Evolutionary conservation across 1,140 invertebrate genomes (phyloP).

Genomic region (Armadillidium nasatum): DNA sequence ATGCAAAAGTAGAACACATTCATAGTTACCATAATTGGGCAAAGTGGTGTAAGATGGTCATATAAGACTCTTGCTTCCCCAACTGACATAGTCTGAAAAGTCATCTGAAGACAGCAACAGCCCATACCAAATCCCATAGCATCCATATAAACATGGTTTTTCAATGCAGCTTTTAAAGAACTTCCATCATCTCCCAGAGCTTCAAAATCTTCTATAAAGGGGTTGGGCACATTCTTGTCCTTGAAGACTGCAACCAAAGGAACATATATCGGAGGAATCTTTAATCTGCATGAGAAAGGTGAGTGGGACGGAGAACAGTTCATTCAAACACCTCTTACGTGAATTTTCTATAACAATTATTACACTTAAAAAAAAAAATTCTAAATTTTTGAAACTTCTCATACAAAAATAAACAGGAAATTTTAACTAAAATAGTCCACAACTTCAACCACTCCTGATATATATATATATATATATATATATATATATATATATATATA

Average conservation of each 20-base stretch:
- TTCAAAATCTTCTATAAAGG: constrained; percentile 69
- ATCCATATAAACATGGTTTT: constrained; percentile 92
- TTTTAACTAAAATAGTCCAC: too few species aligned
- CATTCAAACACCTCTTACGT: too few species aligned
- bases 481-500: too few species aligned
- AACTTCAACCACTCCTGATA: too few species aligned
- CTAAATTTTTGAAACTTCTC: too few species aligned
- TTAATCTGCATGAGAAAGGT: neutral
- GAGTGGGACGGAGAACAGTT: neutral
- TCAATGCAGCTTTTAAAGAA: constrained; percentile 59
- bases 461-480: too few species aligned
- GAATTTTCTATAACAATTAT: too few species aligned
- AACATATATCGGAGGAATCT: neutral
- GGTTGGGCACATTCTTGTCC: constrained; percentile 71
- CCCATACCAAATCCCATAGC: constrained; percentile 99
- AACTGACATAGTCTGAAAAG: constrained; percentile 88
- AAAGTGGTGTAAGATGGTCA: constrained; percentile 84
- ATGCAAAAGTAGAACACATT: too few species aligned
- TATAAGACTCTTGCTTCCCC: constrained; percentile 91
- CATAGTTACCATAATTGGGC: constrained; percentile 75
- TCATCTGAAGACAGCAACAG: constrained; percentile 92
- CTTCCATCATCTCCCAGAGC: constrained; percentile 65
- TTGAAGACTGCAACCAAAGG: constrained; percentile 65
- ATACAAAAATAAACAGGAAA: too few species aligned
- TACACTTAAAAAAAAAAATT: too few species aligned